Base-by-base conservation (phyloP, 2,888 invertebrate species). In the Heliconius sara region DNA sequence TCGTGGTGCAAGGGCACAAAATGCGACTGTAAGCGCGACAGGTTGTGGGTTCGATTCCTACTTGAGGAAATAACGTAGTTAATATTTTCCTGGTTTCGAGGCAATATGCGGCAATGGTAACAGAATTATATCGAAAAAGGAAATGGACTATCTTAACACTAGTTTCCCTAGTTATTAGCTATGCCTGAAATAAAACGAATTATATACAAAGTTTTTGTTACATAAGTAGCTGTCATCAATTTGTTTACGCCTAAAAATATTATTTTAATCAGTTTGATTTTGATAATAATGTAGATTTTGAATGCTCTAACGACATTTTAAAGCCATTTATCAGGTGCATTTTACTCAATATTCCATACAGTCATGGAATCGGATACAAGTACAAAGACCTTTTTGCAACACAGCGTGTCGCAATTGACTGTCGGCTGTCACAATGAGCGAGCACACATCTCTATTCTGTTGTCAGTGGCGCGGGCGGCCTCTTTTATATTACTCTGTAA, bases 391-490 rank as follows among this genome's bases (percentile, higher is more conserved):
- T 86, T 85, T 87, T 81, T 83, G 83, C 81, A 83, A 83, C 83
- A 84, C 84, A 82, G 83, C 83, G 84, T 85, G 84, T 83, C 81
- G 85, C 83, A 85, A 85, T 80, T 87, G 87, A 88, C 80, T 88
- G 93, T 93, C 91, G 87, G 88, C 80, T 88, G 93, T 93, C 91
- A 93, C 91, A 91, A 89, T 90, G 86, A 84, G 76, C 86, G 90
- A 84, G 82, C 89, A 88, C 89, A 88, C 88, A 87, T 86, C 87
- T 77, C 74, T 72, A 88, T 85, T 86, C 88, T 86, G 88, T 86
- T 89, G 91, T 91, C 89, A 52, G 19, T 52, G 19, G 52, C 19
- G 90, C 89, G 90, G 87, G 87, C 88, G 89, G 90, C 86, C 89
- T 88, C 85, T 82, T 77, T 70, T 65, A 43, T 68, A 67, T 16